phyloP scores from a whole-genome alignment of 2,113 vertebrate genomes.

The Eubucco bourcierii region DNA sequence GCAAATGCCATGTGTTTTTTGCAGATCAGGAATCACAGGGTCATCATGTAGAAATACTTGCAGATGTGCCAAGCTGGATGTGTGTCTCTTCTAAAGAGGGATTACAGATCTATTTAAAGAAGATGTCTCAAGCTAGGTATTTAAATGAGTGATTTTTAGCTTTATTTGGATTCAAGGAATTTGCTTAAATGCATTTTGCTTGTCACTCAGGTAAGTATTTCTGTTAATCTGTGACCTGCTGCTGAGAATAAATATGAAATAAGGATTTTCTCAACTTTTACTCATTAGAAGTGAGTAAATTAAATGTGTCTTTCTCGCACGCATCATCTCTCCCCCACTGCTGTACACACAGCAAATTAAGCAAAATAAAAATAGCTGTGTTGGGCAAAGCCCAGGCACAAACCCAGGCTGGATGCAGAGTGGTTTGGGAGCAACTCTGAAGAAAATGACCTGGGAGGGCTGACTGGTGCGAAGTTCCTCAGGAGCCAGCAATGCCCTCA shows the following conservation, averaged over 20 bases:
- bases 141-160: slow-evolving; percentile 2
- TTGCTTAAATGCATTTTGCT: background rate
- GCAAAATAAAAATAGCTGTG: background rate
- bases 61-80: background rate
- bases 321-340: background rate
- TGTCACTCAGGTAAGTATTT: background rate
- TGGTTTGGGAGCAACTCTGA: too few species aligned
- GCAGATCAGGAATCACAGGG: background rate
- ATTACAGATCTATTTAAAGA: background rate
- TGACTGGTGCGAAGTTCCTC: too few species aligned
- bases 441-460: too few species aligned
- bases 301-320: background rate
- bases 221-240: slow-evolving; percentile 16
- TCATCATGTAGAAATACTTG: background rate
- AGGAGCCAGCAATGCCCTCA: too few species aligned
- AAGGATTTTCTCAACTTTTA: background rate
- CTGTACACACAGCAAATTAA: background rate
- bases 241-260: background rate
- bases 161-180: background rate
- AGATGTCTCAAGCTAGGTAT: background rate
- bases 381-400: too few species aligned
- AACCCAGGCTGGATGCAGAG: too few species aligned
- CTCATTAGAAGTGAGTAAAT: background rate
- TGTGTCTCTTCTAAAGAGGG: slow-evolving; percentile 2
- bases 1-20: background rate